These are phyloP conservation scores for Cyanoliseus patagonus DNA, from an alignment of 2,113 vertebrate species.

Conservation along the genomic window DNA sequence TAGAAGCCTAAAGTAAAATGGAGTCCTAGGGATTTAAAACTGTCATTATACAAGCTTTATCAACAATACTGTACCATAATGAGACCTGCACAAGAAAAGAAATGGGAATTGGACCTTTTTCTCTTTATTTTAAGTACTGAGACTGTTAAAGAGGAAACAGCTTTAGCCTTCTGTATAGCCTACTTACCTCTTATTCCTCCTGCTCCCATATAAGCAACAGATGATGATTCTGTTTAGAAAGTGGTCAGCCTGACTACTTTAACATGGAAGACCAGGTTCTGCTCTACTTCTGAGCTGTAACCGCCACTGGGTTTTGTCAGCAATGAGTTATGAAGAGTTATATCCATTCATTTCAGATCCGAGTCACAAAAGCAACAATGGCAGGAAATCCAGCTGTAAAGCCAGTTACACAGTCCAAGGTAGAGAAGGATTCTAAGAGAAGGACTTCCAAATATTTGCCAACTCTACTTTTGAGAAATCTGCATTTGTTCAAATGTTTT, in stretches of 20 bases:
- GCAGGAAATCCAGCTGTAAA: background rate
- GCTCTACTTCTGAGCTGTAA: background rate
- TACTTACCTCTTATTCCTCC: background rate
- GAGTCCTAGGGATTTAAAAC: background rate
- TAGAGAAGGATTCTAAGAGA: background rate
- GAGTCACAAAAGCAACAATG: background rate
- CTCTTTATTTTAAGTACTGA: background rate
- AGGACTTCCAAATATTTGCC: background rate
- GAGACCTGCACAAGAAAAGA: background rate
- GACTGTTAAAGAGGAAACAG: background rate
- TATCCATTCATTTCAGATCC: background rate
- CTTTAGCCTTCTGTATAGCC: background rate
- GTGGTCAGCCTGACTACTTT: background rate
- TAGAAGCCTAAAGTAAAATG: background rate
- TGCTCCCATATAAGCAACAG: background rate
- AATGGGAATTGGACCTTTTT: background rate
- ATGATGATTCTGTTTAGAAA: background rate
- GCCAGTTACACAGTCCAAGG: background rate
- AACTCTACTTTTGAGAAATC: background rate
- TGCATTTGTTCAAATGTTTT: background rate
- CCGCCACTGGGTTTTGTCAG: background rate
- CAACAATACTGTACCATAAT: background rate
- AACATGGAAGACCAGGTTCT: background rate
- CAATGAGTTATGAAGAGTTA: background rate
- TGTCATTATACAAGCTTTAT: background rate